Conservation (phyloP, 1,140 invertebrate species). For the Drosophila miranda region DNA sequence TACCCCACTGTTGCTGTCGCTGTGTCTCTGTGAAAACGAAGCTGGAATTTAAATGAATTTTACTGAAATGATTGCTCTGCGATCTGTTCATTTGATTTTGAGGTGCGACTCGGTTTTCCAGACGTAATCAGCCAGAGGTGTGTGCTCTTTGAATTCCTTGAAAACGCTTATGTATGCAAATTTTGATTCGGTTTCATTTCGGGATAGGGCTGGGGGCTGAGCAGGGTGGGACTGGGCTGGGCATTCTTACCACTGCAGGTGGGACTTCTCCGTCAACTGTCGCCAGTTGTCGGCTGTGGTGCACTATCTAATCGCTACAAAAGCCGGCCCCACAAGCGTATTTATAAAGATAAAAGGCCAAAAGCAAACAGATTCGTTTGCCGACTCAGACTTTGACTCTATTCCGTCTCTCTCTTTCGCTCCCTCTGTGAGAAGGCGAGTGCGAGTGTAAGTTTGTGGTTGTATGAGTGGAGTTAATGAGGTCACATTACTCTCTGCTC, state of each 20-base stretch:
- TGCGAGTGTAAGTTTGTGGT: constrained; percentile 4
- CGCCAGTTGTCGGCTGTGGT: constrained; percentile 33
- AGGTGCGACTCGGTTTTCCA: constrained; percentile 46
- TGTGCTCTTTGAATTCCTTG: constrained; percentile 30
- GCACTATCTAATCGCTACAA: constrained; percentile 70
- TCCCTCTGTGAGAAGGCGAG: not conserved
- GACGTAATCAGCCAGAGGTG: constrained; percentile 44
- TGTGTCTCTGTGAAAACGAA: constrained; percentile 21
- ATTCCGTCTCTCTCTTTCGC: constrained; percentile 2
- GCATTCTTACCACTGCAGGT: constrained; percentile 4
- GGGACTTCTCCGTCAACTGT: constrained; percentile 51
- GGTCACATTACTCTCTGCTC: constrained; percentile 59
- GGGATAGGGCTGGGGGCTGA: constrained; percentile 3
- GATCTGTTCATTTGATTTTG: constrained; percentile 31
- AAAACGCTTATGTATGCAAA: constrained; percentile 36
- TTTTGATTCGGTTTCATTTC: constrained; percentile 6
- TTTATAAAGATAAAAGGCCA: constrained; percentile 46
- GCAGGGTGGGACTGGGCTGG: constrained; percentile 1
- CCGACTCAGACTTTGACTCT: constrained; percentile 44
- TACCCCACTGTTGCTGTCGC: constrained; percentile 18
- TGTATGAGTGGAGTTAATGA: constrained; percentile 50
- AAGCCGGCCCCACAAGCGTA: constrained; percentile 53
- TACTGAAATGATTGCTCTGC: constrained; percentile 27
- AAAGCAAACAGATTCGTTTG: constrained; percentile 50
- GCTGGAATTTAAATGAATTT: constrained; percentile 46